These are phyloP conservation scores for Muntiacus reevesi DNA, from an alignment of 2,113 vertebrate species.

Conservation along the genomic window DNA sequence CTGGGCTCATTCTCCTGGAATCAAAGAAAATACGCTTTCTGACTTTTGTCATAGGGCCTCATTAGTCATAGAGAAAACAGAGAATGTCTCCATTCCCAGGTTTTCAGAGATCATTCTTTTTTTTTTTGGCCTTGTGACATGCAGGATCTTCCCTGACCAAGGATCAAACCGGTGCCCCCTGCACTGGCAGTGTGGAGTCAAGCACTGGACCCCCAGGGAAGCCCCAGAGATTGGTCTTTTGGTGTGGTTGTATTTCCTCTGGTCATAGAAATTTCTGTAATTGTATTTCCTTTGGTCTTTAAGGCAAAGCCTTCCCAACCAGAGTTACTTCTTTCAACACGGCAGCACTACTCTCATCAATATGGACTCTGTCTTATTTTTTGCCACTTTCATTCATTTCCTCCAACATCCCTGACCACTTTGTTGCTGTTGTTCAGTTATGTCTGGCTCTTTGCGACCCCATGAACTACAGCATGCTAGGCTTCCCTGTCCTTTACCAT, in stretches of 20 bases:
- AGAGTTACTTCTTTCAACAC: not conserved
- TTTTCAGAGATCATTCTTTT: not conserved
- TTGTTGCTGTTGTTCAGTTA: too few relatives aligned
- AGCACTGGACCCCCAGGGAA: too few relatives aligned
- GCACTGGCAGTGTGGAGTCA: too few relatives aligned
- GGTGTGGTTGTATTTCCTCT: not conserved
- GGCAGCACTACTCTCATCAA: not conserved
- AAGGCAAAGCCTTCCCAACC: not conserved
- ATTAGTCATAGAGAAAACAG: not conserved
- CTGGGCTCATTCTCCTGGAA: not conserved
- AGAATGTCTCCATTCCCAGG: not conserved
- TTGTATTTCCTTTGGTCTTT: not conserved
- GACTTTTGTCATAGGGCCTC: not conserved
- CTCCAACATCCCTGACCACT: too few relatives aligned
- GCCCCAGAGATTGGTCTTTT: not conserved
- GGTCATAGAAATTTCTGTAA: not conserved
- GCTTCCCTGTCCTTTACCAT: too few relatives aligned
- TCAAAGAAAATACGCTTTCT: not conserved
- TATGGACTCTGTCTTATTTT: not conserved
- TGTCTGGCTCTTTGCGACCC: too few relatives aligned
- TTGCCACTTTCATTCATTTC: not conserved
- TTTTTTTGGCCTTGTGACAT: too few relatives aligned
- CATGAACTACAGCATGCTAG: too few relatives aligned
- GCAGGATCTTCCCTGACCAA: too few relatives aligned
- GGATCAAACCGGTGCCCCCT: too few relatives aligned